phyloP scores from a whole-genome alignment of 1,140 invertebrate species.

The Archegozetes longisetosus region DNA sequence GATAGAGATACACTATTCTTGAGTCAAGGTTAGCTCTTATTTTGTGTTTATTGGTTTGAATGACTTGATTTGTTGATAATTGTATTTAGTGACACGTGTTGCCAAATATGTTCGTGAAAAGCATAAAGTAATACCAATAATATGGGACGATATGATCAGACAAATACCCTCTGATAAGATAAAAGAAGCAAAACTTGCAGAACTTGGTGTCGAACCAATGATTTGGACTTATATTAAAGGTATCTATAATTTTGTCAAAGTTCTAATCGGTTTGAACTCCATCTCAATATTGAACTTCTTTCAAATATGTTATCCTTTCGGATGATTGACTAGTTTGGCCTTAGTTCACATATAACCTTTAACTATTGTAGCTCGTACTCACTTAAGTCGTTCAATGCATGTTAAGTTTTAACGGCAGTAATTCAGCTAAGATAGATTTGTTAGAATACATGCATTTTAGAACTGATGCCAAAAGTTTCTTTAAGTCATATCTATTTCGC shows the following conservation, averaged over 20 bases:
- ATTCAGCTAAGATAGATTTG: no score
- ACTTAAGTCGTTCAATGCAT: no score
- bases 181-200: slow-evolving; percentile 42
- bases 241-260: slow-evolving; percentile 21
- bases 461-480: no score
- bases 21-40: slow-evolving; percentile 34
- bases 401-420: no score
- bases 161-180: slow-evolving; percentile 37
- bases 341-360: no score
- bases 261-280: no score
- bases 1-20: slow-evolving; percentile 45
- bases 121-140: slow-evolving; percentile 41
- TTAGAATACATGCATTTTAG: no score
- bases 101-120: slow-evolving; percentile 29
- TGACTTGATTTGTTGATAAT: background rate
- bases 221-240: slow-evolving; percentile 47
- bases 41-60: background rate
- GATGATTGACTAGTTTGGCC: no score
- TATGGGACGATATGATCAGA: slow-evolving; percentile 92
- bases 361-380: no score
- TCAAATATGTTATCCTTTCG: no score
- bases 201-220: slow-evolving; percentile 58
- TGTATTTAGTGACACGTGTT: slow-evolving; percentile 32
- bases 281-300: no score
- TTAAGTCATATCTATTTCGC: no score